Evolutionary conservation across 2,888 invertebrate species (phyloP), one percentile per base, ranked within the genome.

Genomic region (Amiota mariae): DNA sequence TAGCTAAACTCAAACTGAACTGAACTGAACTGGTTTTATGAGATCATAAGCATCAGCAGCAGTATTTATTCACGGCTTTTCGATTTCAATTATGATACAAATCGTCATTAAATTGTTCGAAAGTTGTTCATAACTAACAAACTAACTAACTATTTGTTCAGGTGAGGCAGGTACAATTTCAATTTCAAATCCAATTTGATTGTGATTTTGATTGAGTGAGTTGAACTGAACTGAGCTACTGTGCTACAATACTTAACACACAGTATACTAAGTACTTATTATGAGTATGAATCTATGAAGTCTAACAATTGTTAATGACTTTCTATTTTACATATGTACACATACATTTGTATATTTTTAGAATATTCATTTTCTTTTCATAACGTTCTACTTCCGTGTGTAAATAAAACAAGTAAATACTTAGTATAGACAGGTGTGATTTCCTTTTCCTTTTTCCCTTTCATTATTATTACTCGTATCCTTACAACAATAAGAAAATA

Each of bases 71-170:
- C 85, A 83, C 83, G 83, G 85, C 83, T 80, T 85, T 83, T 83
- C 83, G 83, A 83, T 83, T 83, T 83, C 85, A 83, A 83, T 83
- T 83, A 83, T 85, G 85, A 83, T 83, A 83, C 83, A 83, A 85
- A 85, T 83, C 84, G 81, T 83, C 83, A 85, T 83, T 83, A 85
- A 85, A 59, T 59, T 84, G 83, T 83, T 85, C 84, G 83, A 83
- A 83, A 83, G 83, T 83, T 83, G 83, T 82, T 85, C 83, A 20
- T 54, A n/a, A 48, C 36, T 36, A 36, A 24, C 24, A 2, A 24
- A 24, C 24, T 3, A 36, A 36, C 36, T 36, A 6, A 36, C 51
- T 51, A 68, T 68, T 68, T 68, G 51, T 68, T 68, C 47, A 68
- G 15, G 48, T 48, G 48, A 48, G 48, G 48, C 66, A 66, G 66